A percentile compares a stretch with the other conserved stretches of the same genome.
phyloP scores from a whole-genome alignment of 1,140 invertebrate species.

The Melitaea cinxia region DNA sequence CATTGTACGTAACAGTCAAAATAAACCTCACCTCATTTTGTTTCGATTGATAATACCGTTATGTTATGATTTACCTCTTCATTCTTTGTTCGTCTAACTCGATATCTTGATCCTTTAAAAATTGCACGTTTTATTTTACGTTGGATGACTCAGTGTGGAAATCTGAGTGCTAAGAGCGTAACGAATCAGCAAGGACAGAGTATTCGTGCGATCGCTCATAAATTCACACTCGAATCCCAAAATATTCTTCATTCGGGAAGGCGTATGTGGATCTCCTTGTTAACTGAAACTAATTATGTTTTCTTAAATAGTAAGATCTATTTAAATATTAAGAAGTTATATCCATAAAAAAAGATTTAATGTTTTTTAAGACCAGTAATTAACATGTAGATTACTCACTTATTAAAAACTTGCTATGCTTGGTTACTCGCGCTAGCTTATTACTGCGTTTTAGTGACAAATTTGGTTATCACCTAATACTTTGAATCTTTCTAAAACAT shows the following conservation, averaged over 20 bases:
- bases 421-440: too few species aligned
- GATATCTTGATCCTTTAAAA: conserved; percentile 27
- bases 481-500: too few species aligned
- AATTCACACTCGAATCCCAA: not conserved
- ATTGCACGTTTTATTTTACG: conserved; percentile 12
- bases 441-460: too few species aligned
- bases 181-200: conserved; percentile 28
- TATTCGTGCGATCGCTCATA: conserved; percentile 10
- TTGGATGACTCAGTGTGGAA: conserved; percentile 28
- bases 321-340: too few species aligned
- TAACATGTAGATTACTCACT: too few species aligned
- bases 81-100: conserved; percentile 22
- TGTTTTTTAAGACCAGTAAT: too few species aligned
- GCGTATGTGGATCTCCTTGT: too few species aligned
- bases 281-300: too few species aligned
- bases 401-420: too few species aligned
- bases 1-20: not conserved
- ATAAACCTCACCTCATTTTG: conserved; percentile 3
- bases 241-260: not conserved
- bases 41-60: conserved; percentile 26
- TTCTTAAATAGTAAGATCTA: too few species aligned
- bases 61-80: conserved; percentile 13
- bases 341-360: too few species aligned
- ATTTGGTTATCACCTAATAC: too few species aligned
- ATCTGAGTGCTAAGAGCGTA: conserved; percentile 27